phyloP scores from a whole-genome alignment of 2,113 vertebrate genomes.

The Cygnus buccinator region DNA sequence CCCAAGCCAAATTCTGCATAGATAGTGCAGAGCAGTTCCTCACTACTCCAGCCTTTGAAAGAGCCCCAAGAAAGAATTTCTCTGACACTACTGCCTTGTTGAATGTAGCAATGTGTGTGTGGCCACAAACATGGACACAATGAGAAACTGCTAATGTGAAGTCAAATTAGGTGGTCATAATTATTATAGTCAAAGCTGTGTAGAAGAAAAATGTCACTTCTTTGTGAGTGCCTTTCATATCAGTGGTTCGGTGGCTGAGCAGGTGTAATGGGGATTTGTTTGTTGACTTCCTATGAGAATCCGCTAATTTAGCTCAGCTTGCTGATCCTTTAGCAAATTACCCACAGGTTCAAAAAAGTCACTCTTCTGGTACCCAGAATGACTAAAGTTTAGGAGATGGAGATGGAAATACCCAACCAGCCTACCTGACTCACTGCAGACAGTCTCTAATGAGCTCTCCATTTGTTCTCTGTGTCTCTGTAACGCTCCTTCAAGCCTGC shows the following conservation, averaged over 20 bases:
- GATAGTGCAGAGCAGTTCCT: background rate
- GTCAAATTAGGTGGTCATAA: background rate
- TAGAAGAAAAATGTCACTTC: background rate
- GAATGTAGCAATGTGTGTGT: background rate
- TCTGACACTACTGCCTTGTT: background rate
- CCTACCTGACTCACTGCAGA: background rate
- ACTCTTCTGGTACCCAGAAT: background rate
- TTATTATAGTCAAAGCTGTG: background rate
- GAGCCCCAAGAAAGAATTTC: background rate
- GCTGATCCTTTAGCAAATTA: background rate
- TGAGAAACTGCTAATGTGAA: background rate
- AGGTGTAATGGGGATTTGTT: background rate
- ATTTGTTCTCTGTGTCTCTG: background rate
- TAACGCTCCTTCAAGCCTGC: conserved; percentile 4
- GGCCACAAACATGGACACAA: background rate
- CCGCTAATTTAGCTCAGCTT: background rate
- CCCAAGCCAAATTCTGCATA: background rate
- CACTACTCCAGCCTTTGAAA: background rate
- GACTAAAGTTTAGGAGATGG: background rate
- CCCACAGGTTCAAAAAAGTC: background rate
- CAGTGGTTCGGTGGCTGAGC: accelerated
- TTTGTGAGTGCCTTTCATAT: background rate
- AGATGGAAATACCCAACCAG: background rate
- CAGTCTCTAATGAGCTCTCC: background rate
- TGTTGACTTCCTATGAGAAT: background rate